Base-by-base conservation (phyloP, 2,888 invertebrate species). In the Agelastica alni region DNA sequence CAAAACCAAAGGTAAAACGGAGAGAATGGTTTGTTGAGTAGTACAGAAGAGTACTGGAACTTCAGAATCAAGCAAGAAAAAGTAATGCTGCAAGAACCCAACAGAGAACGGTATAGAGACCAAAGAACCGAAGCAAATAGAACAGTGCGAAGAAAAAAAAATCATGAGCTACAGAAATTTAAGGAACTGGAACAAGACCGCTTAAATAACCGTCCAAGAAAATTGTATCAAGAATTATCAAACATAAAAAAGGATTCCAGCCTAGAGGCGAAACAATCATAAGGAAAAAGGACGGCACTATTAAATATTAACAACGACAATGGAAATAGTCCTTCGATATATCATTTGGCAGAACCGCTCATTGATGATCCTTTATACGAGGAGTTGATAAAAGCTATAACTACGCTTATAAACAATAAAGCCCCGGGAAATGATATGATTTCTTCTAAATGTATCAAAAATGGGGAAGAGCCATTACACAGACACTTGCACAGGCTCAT, bases 161-260 rank as follows among this genome's bases (percentile, higher is more conserved):
- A n/a, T n/a, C n/a, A n/a, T n/a, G n/a, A n/a, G n/a, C n/a, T n/a
- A n/a, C n/a, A n/a, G n/a, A n/a, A n/a, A n/a, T n/a, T n/a, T n/a
- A n/a, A n/a, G 14, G 39, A 39, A 13, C 14, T 39, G 39, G n/a
- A 39, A 39, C 39, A 16, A 39, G 6, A 39, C n/a, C 39, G 39
- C 39, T 14, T 39, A 6, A 39, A n/a, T 17, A 39, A 7, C 39
- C 39, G 14, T 39, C 39, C 39, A 39, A 39, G 14, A 5, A 39
- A 39, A 39, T 16, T 12, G 4, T 16, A 39, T 9, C n/a, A 39
- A 17, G 14, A 14, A 14, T 7, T 5, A 6, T 14, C 39, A 39
- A 14, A 13, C 39, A n/a, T 12, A 5, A 39, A 14, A n/a, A 39
- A 22, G 7, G 22, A 7, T 5, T 22, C 6, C 22, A 4, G 7